Evolutionary conservation across 37 sponge, comb jelly and placozoan species (phyloP), one percentile per base, ranked within the genome.

Genomic region (Chondrilla cf. caribensis): DNA sequence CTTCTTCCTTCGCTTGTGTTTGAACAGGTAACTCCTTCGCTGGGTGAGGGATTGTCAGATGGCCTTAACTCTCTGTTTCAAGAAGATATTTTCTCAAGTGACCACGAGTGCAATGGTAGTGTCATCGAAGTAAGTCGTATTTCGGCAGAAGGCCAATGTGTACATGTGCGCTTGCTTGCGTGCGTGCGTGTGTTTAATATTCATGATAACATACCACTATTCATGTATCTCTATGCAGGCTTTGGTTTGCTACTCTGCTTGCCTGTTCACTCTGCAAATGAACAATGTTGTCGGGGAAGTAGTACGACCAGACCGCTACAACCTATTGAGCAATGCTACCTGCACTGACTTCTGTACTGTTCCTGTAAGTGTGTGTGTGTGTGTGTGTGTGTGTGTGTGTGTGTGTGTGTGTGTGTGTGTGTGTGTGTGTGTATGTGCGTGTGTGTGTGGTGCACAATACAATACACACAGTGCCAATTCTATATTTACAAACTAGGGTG

Each of bases 231-330:
- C 18, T 62, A 62, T 28, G 6, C 29, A 73, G 76, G 76, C 76
- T 73, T 73, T 73, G 38, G 76, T 73, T 37, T 73, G 76, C 76
- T 73, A 73, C 40, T 3, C 76, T 1, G 43, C 76, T 42, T 73
- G 76, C 6, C 76, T 73, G 41, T 73, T 73, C 22, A 17, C 15
- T 2, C 76, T 43, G 76, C 36, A 39, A 73, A 37, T 21, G 29
- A 19, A 19, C 6, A 15, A 62, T 38, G 44, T 73, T 39, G 25
- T 43, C 25, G 22, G 42, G 2, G 76, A 39, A 40, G 6, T 18
- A 6, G 2, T 7, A 22, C 37, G 18, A 40, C 2, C 68, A 67
- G n/a, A n/a, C n/a, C n/a, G n/a, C n/a, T n/a, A 26, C n/a, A n/a
- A n/a, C n/a, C n/a, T n/a, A n/a, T 6, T 47, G 6, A 14, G 15